phyloP scores from a whole-genome alignment of 1,140 invertebrate species.

The Rhagoletis zephyria region DNA sequence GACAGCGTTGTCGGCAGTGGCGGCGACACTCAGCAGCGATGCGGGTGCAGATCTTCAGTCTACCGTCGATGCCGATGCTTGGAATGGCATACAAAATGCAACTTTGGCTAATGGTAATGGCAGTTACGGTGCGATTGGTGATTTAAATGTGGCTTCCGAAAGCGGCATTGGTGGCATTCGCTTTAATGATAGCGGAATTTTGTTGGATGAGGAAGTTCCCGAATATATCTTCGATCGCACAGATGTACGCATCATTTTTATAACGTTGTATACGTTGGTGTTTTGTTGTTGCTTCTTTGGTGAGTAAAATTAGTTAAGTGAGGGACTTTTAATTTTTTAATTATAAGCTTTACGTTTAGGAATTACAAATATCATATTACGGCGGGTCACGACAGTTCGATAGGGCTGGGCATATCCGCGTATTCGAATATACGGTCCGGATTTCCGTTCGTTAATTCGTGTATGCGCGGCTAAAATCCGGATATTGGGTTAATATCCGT shows the following conservation, averaged over 20 bases:
- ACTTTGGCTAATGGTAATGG: background rate
- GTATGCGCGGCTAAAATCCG: no score
- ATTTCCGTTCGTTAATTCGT: no score
- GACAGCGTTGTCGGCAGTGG: background rate
- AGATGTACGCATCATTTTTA: slow-evolving; percentile 77
- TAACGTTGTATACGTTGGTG: slow-evolving; percentile 77
- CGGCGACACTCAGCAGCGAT: background rate
- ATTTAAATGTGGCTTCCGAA: background rate
- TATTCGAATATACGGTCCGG: no score
- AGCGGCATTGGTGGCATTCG: slow-evolving; percentile 45
- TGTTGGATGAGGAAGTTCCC: slow-evolving; percentile 59
- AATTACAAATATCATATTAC: no score
- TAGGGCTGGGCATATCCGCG: no score
- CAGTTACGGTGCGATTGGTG: background rate
- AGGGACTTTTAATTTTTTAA: no score
- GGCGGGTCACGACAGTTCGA: no score
- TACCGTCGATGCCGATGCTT: background rate
- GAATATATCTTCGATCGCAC: slow-evolving; percentile 78
- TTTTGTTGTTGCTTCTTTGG: slow-evolving; percentile 79
- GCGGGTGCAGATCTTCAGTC: background rate
- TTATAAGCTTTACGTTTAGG: no score
- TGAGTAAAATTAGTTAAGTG: slow-evolving; percentile 70
- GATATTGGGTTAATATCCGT: no score
- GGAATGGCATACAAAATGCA: background rate
- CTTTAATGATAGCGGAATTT: slow-evolving; percentile 50